Base-by-base conservation (phyloP, 2,113 vertebrate species). In the Nothoprocta pentlandii region DNA sequence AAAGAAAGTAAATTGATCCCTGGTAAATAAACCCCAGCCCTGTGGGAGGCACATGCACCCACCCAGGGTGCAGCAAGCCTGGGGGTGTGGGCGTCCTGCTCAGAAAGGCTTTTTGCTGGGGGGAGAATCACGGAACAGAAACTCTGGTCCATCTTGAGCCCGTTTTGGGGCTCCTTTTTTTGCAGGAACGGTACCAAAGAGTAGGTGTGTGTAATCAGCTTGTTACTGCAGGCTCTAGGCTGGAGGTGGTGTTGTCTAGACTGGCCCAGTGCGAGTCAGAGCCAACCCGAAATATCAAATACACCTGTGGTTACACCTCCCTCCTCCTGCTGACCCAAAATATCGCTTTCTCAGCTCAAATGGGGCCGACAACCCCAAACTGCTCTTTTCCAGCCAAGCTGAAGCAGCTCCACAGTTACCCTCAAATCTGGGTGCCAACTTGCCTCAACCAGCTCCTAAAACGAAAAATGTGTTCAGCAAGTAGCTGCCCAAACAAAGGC, bases 21-120 rank as follows among this genome's bases (percentile, higher is more conserved):
- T 19, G 80, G 89, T 92, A 96, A 96, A 96, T 87, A 96, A 92
- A 94, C 26, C 73, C 20, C 49, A 6, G 77, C 49, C 69, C 39
- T 12, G 41, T 0, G 2, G 56, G 89, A 86, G 64, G 34, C 62
- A 78, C 34, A 8, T 0, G 0, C 1, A 9, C 19, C 32, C 3
- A 5, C 28, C 54, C 6, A 15, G 5, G 54, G 54, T 15, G 16
- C 28, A 10, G 54, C 28, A 10, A 58, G 54, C 16, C 16, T 32
- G 9, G 16, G 8, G 54, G 28, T 30, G 16, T 3, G 16, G 28
- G 16, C 1, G 5, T 58, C 54, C 54, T 58, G 54, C 54, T 17
- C 16, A 17, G 30, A 17, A 32, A 30, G 54, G 16, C 54, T 58
- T 58, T 32, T 17, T 32, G 30, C 28, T 4, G 16, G 54, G 28